A percentile compares a stretch with the other conserved stretches of the same genome.
phyloP scores from a whole-genome alignment of 2,888 invertebrate genomes.

The Chydorus sphaericus region DNA sequence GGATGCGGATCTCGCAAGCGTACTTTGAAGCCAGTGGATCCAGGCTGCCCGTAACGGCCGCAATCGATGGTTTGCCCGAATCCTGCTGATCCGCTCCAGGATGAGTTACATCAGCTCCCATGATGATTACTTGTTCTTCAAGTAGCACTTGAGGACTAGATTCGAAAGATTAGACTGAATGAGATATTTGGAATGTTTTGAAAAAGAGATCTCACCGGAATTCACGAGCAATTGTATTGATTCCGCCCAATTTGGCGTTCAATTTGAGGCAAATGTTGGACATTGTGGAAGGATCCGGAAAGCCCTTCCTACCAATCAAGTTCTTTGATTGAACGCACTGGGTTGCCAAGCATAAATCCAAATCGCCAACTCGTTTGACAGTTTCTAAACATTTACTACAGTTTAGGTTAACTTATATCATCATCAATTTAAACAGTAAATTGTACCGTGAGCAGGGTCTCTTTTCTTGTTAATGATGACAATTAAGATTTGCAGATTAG shows the following conservation, averaged over 20 bases:
- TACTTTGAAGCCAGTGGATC: conserved; percentile 51
- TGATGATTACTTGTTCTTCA: conserved; percentile 42
- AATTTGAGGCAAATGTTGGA: conserved; percentile 56
- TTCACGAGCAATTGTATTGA: conserved; percentile 39
- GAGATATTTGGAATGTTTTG: background rate
- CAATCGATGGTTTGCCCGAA: conserved; percentile 37
- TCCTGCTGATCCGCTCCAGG: conserved; percentile 59
- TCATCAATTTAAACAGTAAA: background rate
- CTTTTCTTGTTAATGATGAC: conserved; percentile 31
- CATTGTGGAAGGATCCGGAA: conserved; percentile 38
- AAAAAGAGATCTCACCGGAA: background rate
- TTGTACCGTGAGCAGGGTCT: conserved; percentile 8
- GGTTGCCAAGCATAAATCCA: conserved; percentile 25
- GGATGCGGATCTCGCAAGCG: conserved; percentile 60
- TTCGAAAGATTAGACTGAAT: too few species aligned
- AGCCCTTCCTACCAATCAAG: conserved; percentile 18
- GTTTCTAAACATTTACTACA: conserved; percentile 23
- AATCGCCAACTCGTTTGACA: conserved; percentile 33
- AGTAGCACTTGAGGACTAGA: conserved; percentile 26
- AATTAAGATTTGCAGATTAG: conserved; percentile 31
- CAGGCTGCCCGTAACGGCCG: conserved; percentile 54
- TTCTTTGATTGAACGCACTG: conserved; percentile 28
- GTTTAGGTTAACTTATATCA: background rate
- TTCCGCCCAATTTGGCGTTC: conserved; percentile 59
- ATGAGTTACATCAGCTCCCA: conserved; percentile 88